Base-by-base conservation (phyloP, 2,888 invertebrate species). In the Epicampocera succincta region DNA sequence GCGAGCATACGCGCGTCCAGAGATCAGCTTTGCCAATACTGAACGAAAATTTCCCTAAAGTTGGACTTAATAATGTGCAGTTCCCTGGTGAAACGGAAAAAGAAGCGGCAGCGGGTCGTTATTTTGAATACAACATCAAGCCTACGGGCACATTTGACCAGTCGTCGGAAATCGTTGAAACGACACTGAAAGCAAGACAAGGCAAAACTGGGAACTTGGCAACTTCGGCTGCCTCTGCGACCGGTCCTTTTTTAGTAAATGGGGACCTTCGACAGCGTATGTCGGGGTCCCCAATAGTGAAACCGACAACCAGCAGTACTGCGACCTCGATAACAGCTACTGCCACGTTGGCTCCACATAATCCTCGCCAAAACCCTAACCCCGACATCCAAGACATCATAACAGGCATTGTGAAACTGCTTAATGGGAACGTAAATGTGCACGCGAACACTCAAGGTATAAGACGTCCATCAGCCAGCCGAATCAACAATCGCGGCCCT, bases 401-500 rank as follows among this genome's bases (percentile, higher is more conserved):
- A 42, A 96, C 96, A 1, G 97, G 97, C 9, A 95, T 97, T 61
- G 97, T 97, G 0, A 97, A 97, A 89, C 90, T 97, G 12, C 91
- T 97, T 1, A 97, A 97, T 84, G 97, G 97, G 0, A 97, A 97
- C 86, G 96, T 96, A 0, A 96, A 96, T 86, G 96, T 96, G 0
- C 95, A 94, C 88, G 95, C 95, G 0, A 96, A 95, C 85, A 94
- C 95, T 0, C 94, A 94, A 74, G 91, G 92, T 50, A 93, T 93
- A 0, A 92, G 95, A 75, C 92, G 95, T 13, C 96, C 96, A 0
- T 91, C 94, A 86, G 93, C 94, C 25, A 95, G 95, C 3, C 92
- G 97, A 81, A 97, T 98, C 15, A 98, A 98, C 87, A 97, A 98
- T 88, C 92, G 98, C 78, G 97, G 97, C 0, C 98, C 97, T 0